Evolutionary conservation across 2,797 vertebrate species (phyloP).

Genomic region (Sparidentex hasta): DNA sequence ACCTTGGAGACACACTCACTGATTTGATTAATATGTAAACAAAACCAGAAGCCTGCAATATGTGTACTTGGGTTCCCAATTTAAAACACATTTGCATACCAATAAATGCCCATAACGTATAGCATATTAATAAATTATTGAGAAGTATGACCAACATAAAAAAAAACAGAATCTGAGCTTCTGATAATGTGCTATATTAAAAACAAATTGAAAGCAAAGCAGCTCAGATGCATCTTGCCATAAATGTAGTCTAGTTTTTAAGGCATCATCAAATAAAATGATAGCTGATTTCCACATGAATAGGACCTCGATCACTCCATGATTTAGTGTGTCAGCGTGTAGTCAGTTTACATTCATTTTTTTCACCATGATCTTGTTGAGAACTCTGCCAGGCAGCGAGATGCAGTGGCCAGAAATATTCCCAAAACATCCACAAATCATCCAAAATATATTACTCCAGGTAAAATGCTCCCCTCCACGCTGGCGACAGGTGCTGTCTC

Average conservation of each 20-base stretch:
- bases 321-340: conserved; percentile 36
- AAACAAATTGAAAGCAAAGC: conserved; percentile 6
- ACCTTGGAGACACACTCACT: conserved; percentile 15
- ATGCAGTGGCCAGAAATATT: conserved; percentile 56
- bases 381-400: conserved; percentile 42
- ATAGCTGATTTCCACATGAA: conserved; percentile 32
- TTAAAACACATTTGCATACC: conserved; percentile 15
- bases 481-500: conserved; percentile 58
- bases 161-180: not conserved
- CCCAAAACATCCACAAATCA: conserved; percentile 48
- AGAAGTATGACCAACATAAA: not conserved
- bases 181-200: conserved; percentile 20
- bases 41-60: conserved; percentile 13
- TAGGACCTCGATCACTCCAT: conserved; percentile 16
- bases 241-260: conserved; percentile 1
- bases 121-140: not conserved
- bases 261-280: conserved; percentile 17
- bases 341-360: conserved; percentile 35
- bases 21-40: conserved; percentile 30
- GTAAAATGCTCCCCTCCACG: conserved; percentile 42
- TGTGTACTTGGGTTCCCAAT: not conserved
- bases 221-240: not conserved
- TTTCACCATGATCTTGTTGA: conserved; percentile 24
- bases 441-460: conserved; percentile 60
- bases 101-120: conserved; percentile 15